phyloP scores from a whole-genome alignment of 2,797 vertebrate species.

The Melopsittacus undulatus region DNA sequence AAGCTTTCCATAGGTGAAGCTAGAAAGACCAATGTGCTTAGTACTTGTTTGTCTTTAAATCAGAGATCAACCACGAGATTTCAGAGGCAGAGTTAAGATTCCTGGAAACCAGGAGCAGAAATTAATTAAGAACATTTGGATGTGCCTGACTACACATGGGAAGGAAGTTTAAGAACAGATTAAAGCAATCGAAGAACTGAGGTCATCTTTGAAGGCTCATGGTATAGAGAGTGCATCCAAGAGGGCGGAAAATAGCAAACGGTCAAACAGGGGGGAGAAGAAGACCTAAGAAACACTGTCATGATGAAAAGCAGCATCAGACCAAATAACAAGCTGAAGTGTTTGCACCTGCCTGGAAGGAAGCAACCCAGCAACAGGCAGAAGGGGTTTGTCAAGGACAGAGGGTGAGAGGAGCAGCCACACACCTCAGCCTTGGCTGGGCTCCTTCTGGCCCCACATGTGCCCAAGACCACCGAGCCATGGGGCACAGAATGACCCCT shows the following conservation, averaged over 20 bases:
- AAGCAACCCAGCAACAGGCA: neutral
- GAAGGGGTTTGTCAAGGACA: neutral
- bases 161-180: neutral
- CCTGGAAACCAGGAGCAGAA: neutral
- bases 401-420: accelerated
- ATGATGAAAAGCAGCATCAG: neutral
- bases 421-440: neutral
- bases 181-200: neutral
- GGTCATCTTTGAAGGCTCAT: neutral
- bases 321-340: neutral
- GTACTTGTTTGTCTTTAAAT: neutral
- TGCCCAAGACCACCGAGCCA: accelerated
- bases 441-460: neutral
- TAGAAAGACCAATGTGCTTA: neutral
- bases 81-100: neutral
- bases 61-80: neutral
- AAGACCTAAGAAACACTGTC: neutral
- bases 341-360: neutral
- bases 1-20: neutral
- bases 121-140: neutral
- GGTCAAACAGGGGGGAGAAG: neutral
- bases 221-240: neutral
- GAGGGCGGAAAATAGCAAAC: neutral
- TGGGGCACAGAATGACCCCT: neutral
- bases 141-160: neutral